Percentiles rank a stretch among this genome's conserved stretches.
Conservation (phyloP, 2,888 invertebrate genomes). For the Lampropteryx suffumata region DNA sequence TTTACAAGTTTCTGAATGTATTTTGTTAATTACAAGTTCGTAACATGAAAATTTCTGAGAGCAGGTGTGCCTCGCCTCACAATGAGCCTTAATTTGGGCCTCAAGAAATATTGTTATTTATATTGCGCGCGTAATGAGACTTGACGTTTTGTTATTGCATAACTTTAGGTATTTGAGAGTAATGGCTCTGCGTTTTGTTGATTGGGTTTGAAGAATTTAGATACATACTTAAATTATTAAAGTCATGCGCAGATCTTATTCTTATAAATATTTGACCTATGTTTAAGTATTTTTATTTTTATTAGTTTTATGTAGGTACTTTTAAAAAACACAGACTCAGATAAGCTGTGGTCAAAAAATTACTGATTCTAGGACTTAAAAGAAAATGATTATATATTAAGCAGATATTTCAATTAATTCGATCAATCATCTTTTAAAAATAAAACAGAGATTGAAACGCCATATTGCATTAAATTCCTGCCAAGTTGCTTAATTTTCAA, state of each 20-base stretch:
- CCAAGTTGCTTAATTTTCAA: constrained; percentile 77
- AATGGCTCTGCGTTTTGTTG: constrained; percentile 8
- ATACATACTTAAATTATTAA: too few relatives aligned
- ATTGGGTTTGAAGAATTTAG: too few relatives aligned
- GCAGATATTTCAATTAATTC: too few relatives aligned
- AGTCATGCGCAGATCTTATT: too few relatives aligned
- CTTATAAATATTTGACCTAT: too few relatives aligned
- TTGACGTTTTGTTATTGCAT: constrained; percentile 17
- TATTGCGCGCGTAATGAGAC: constrained; percentile 23
- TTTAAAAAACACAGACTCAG: too few relatives aligned
- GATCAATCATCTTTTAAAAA: not conserved
- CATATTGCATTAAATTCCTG: constrained; percentile 75
- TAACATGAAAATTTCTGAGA: constrained; percentile 72
- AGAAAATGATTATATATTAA: too few relatives aligned
- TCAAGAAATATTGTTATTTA: constrained; percentile 61
- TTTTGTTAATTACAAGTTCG: constrained; percentile 80
- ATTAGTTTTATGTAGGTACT: too few relatives aligned
- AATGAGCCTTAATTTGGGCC: constrained; percentile 45
- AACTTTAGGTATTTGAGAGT: constrained; percentile 1
- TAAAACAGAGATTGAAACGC: constrained; percentile 36
- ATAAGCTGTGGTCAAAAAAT: too few relatives aligned
- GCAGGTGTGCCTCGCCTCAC: constrained; percentile 57
- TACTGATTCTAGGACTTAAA: too few relatives aligned
- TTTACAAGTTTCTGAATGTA: constrained; percentile 81
- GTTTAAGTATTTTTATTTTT: too few relatives aligned